A percentile compares a stretch with the other conserved stretches of the same genome.
These are phyloP conservation scores for Gyrodactylus salaris DNA, from an alignment of 1,140 invertebrate species.

Conservation along the genomic window DNA sequence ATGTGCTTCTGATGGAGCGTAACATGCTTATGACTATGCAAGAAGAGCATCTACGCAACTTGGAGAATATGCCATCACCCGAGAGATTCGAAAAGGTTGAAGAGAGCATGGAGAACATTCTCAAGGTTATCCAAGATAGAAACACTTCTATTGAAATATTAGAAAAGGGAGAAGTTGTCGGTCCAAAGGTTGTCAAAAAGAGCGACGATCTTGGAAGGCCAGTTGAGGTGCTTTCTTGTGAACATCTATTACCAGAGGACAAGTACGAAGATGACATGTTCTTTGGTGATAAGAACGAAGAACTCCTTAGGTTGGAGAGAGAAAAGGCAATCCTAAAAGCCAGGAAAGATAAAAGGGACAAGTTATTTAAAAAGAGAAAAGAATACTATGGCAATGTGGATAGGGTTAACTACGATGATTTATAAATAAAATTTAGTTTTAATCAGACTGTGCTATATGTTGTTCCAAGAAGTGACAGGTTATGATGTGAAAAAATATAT, in stretches of 20 bases:
- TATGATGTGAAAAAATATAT: too few relatives aligned
- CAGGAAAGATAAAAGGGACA: background rate
- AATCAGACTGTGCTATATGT: background rate
- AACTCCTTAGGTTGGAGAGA: background rate
- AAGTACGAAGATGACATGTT: background rate
- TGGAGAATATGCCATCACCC: slow-evolving; percentile 49
- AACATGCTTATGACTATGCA: slow-evolving; percentile 94
- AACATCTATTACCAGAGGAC: background rate
- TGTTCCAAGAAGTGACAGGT: background rate
- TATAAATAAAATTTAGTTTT: background rate
- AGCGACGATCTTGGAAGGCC: background rate
- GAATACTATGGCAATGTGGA: background rate
- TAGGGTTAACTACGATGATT: background rate
- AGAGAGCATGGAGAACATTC: slow-evolving; percentile 73
- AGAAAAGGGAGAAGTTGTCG: slow-evolving; percentile 37
- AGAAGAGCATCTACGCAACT: slow-evolving; percentile 34
- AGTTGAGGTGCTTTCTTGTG: background rate
- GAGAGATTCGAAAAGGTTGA: slow-evolving; percentile 55
- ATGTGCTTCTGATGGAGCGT: slow-evolving; percentile 59
- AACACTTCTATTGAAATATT: slow-evolving; percentile 55
- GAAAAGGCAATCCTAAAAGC: background rate
- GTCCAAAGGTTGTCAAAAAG: background rate
- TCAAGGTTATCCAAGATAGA: slow-evolving; percentile 54
- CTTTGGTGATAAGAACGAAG: background rate
- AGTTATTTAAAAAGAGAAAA: background rate